Conservation (phyloP, 2,113 vertebrate genomes). For the Probosciger aterrimus region DNA sequence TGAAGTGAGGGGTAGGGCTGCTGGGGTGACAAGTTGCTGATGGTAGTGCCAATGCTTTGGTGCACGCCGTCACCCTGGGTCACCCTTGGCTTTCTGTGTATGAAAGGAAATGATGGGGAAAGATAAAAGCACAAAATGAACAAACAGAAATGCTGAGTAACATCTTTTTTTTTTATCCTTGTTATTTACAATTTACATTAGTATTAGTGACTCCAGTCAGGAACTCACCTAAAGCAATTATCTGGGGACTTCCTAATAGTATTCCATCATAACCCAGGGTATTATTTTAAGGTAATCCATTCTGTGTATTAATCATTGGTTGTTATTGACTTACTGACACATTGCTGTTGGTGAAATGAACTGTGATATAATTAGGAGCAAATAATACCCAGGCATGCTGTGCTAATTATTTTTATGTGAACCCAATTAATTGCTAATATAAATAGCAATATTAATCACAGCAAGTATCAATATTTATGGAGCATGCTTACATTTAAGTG, state of each 20-base stretch:
- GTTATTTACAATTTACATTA: neutral
- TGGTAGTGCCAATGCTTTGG: neutral
- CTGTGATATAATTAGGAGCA: conserved; percentile 62
- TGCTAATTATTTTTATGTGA: conserved; percentile 67
- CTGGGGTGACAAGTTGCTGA: neutral
- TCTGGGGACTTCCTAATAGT: neutral
- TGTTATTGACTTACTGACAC: conserved; percentile 58
- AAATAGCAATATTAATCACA: conserved; percentile 65
- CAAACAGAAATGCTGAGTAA: neutral
- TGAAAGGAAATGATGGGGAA: neutral
- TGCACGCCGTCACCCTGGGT: neutral
- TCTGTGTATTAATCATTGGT: conserved; percentile 38
- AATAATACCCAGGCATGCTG: conserved; percentile 50
- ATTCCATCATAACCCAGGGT: neutral
- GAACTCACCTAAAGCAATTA: conserved; percentile 12
- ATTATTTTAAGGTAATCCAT: conserved; percentile 29
- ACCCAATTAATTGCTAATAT: conserved; percentile 53
- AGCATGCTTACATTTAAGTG: neutral
- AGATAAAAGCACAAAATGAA: neutral
- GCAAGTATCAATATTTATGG: conserved; percentile 66
- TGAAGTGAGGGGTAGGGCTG: neutral
- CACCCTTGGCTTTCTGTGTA: neutral
- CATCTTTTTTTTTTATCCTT: neutral
- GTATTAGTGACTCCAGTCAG: neutral
- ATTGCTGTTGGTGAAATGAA: conserved; percentile 57